Evolutionary conservation across 35 echinoderm and acorn worm genomes (phyloP), one percentile per base, ranked within the genome.

Genomic region (Antedon bifida): DNA sequence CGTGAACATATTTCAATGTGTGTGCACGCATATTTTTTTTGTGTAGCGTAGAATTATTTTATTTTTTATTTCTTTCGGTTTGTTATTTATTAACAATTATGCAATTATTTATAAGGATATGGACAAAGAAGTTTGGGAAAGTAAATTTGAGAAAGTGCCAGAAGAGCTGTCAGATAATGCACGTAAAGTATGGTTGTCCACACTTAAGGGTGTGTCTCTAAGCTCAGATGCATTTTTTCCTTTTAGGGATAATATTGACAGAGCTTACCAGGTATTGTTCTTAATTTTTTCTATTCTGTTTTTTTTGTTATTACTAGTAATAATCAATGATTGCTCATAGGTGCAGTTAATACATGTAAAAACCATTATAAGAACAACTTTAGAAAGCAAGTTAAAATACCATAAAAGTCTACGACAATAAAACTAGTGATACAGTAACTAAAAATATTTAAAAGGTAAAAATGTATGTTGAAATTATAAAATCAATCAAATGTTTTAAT

Each of bases 141-240:
- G 87, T 17, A 86, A 87, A 80, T 39, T 92, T 39, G 87, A 91
- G 51, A 82, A 86, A 34, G 80, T 84, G 5, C 93, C 89, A 35
- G 84, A 75, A 28, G 77, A 86, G n/a, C 38, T 96, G 33, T 92
- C 90, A 46, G 45, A 82, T 90, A 82, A 77, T 32, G 90, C 92
- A 64, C 85, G 94, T 3, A 34, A 82, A 55, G 84, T 90, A 23
- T 97, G 94, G 94, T 80, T 92, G 75, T 30, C 80, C 13, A 86
- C 84, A 30, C 82, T 97, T 17, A 85, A 84, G n/a, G 88, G 46
- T 29, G 94, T 97, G 12, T 82, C 94, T 16, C 81, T 97, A 0
- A 97, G 94, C 76, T 97, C 94, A 17, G 94, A 97, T 88, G 94
- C 94, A 0, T 97, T 97, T 90, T 97, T 97, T 74, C 94, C 94